Evolutionary conservation across 2,888 invertebrate genomes (phyloP).

Genomic region (Parelbella ahira): DNA sequence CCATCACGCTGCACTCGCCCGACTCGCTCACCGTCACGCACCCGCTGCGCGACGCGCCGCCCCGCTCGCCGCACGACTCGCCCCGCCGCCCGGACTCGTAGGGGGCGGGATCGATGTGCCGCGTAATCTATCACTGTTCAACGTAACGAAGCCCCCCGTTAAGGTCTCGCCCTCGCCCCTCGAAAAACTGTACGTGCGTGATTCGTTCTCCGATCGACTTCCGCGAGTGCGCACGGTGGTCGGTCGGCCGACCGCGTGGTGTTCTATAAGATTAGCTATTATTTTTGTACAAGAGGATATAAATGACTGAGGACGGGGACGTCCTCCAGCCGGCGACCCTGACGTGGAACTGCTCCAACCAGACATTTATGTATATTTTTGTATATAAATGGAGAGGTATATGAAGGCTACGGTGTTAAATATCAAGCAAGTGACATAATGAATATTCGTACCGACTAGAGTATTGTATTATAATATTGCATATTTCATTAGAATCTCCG

Average conservation of each 20-base stretch:
- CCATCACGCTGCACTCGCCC: slow-evolving; percentile 67
- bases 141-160: not conserved
- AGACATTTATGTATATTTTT: slow-evolving; percentile 76
- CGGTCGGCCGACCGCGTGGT: slow-evolving; percentile 33
- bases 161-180: slow-evolving; percentile 3
- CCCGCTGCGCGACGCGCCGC: slow-evolving; percentile 31
- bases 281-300: slow-evolving; percentile 59
- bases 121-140: too few species aligned
- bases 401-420: slow-evolving; percentile 64
- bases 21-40: slow-evolving; percentile 48
- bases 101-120: too few species aligned
- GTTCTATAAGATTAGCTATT: slow-evolving; percentile 51
- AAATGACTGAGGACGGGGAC: slow-evolving; percentile 30
- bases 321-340: slow-evolving; percentile 28
- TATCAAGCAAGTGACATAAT: slow-evolving; percentile 57
- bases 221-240: not conserved
- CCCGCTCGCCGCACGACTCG: too few species aligned
- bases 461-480: slow-evolving; percentile 49
- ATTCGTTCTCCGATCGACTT: slow-evolving; percentile 1
- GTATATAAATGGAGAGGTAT: slow-evolving; percentile 72
- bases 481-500: slow-evolving; percentile 73
- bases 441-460: slow-evolving; percentile 52
- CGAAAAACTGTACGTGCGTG: slow-evolving; percentile 7
- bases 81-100: too few species aligned
- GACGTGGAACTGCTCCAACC: slow-evolving; percentile 42